These are phyloP conservation scores for Platycercus adscitus DNA, from an alignment of 2,113 vertebrate genomes.

Conservation along the genomic window DNA sequence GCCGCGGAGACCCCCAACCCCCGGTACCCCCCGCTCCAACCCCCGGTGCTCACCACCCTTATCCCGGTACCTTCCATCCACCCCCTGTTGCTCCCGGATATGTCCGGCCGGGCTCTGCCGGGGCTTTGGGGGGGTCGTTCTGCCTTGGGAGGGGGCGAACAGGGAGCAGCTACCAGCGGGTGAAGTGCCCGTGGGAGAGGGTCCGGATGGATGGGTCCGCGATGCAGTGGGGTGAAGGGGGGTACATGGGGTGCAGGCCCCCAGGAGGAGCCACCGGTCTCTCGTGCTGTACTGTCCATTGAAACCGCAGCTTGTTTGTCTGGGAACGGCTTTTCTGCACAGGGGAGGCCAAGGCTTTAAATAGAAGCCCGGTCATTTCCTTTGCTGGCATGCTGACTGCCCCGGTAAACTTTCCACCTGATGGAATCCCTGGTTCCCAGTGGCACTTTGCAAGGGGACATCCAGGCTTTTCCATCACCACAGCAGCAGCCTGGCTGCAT, in stretches of 20 bases:
- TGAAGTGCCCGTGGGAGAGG: background rate
- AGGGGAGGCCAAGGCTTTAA: background rate
- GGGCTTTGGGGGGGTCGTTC: background rate
- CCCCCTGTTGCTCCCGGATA: background rate
- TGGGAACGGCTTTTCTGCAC: background rate
- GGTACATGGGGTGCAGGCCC: too few species aligned
- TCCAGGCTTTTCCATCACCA: fast-evolving
- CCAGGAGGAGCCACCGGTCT: fast-evolving
- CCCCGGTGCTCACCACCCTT: background rate
- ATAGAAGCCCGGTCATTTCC: background rate
- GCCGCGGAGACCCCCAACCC: too few species aligned
- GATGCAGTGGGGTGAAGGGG: background rate
- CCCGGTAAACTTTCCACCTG: fast-evolving
- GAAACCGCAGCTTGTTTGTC: background rate
- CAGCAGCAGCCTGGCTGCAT: background rate
- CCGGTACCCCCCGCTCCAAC: too few species aligned
- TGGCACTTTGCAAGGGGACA: background rate
- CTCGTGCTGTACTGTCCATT: background rate
- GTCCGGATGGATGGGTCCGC: background rate
- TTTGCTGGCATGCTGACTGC: background rate
- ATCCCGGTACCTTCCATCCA: background rate
- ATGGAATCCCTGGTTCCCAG: background rate
- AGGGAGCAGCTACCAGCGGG: background rate
- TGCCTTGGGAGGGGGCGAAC: background rate
- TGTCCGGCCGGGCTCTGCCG: background rate